These are phyloP conservation scores for Ataeniobius toweri DNA, from an alignment of 2,797 vertebrate species.

Conservation along the genomic window DNA sequence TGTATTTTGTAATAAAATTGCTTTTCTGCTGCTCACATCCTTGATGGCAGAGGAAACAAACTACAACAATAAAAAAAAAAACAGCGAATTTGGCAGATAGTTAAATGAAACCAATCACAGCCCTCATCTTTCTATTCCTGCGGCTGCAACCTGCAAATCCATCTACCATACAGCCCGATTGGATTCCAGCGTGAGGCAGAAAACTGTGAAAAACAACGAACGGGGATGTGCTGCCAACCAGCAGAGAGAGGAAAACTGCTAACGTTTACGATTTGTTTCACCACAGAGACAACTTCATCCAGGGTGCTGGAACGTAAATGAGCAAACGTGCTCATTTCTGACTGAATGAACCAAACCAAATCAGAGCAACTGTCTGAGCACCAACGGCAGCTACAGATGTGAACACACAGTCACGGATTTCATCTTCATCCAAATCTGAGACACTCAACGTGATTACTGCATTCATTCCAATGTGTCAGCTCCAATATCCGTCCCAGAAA, in stretches of 20 bases:
- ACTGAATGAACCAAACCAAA: background rate
- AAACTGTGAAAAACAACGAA: conserved; percentile 9
- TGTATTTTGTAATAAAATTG: conserved; percentile 37
- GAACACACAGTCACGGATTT: background rate
- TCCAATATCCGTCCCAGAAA: conserved; percentile 10
- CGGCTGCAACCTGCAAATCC: conserved; percentile 28
- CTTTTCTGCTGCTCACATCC: conserved; percentile 28
- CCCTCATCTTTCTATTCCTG: conserved; percentile 28
- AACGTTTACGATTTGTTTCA: conserved; percentile 15
- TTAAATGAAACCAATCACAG: conserved; percentile 51
- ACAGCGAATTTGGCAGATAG: conserved; percentile 11
- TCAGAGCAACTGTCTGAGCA: background rate
- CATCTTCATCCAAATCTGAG: background rate
- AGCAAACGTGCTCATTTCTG: conserved; percentile 7
- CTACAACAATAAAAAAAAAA: conserved; percentile 6
- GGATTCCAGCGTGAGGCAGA: conserved; percentile 9
- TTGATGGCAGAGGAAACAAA: conserved; percentile 9
- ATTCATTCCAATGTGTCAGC: conserved; percentile 20
- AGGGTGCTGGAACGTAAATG: conserved; percentile 3
- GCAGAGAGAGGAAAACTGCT: conserved; percentile 6
- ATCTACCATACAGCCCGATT: conserved; percentile 27
- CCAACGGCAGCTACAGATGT: background rate
- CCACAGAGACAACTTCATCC: background rate
- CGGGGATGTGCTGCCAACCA: conserved; percentile 9
- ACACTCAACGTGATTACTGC: conserved; percentile 4